Evolutionary conservation across 2,113 vertebrate species (phyloP).

Genomic region (Lates calcarifer): DNA sequence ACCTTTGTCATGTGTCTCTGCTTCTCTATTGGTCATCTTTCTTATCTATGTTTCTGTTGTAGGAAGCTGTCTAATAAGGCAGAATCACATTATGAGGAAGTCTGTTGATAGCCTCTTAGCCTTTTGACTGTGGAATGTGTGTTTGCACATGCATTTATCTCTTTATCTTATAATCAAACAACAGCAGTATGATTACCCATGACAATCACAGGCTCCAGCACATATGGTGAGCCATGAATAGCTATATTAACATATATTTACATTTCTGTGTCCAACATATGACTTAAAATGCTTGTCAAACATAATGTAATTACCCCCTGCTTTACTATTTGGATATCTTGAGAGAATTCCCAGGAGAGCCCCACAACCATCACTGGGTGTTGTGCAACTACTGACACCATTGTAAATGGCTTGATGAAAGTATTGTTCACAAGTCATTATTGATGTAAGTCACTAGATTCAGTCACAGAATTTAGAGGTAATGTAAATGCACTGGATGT

Average conservation of each 20-base stretch:
- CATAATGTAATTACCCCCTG: constrained; percentile 61
- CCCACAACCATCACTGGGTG: constrained; percentile 22
- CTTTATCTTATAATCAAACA: constrained; percentile 73
- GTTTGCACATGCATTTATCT: constrained; percentile 15
- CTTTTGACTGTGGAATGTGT: neutral
- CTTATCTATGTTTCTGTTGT: constrained; percentile 2
- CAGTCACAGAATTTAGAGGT: constrained; percentile 6
- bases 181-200: constrained; percentile 37
- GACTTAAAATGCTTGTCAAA: constrained; percentile 70
- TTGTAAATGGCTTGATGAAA: constrained; percentile 20
- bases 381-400: constrained; percentile 14
- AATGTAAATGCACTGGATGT: constrained; percentile 18
- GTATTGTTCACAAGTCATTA: constrained; percentile 5
- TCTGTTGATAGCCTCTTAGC: constrained; percentile 34
- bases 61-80: constrained; percentile 21
- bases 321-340: constrained; percentile 58
- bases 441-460: constrained; percentile 6
- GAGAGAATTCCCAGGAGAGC: constrained; percentile 35
- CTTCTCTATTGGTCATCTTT: neutral
- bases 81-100: constrained; percentile 16
- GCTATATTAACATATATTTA: constrained; percentile 70
- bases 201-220: constrained; percentile 46
- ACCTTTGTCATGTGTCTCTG: constrained; percentile 6
- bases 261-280: constrained; percentile 62
- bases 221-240: constrained; percentile 48